A percentile compares a stretch with the other conserved stretches of the same genome.
Evolutionary conservation across 2,888 invertebrate genomes (phyloP).

Genomic region (Polydesmus complanatus): DNA sequence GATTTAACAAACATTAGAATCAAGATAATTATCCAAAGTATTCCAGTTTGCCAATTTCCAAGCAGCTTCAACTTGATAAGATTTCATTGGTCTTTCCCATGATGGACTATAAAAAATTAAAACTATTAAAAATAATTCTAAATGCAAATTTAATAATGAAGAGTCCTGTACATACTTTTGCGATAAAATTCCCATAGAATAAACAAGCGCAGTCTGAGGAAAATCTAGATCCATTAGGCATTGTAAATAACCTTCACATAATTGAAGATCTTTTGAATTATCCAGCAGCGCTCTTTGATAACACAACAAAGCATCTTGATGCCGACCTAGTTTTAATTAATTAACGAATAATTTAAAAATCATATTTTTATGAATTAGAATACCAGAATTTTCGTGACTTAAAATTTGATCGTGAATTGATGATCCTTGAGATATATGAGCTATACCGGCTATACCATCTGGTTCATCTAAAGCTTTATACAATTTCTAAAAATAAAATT

Average conservation of each 20-base stretch:
- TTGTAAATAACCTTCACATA: slow-evolving; percentile 59
- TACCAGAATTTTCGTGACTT: slow-evolving; percentile 66
- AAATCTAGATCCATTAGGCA: slow-evolving; percentile 77
- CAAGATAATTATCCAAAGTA: slow-evolving; percentile 43
- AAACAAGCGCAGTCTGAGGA: slow-evolving; percentile 63
- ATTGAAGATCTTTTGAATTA: slow-evolving; percentile 28
- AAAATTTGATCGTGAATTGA: slow-evolving; percentile 68
- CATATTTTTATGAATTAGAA: background rate
- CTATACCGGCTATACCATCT: slow-evolving; percentile 69
- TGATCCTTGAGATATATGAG: slow-evolving; percentile 59
- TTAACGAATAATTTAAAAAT: background rate
- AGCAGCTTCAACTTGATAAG: slow-evolving; percentile 64
- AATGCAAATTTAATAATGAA: background rate
- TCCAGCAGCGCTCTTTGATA: slow-evolving; percentile 66
- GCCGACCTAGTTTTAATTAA: slow-evolving; percentile 30
- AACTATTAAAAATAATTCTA: slow-evolving; percentile 26
- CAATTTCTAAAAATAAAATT: slow-evolving; percentile 45
- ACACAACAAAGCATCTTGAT: slow-evolving; percentile 65
- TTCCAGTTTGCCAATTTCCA: slow-evolving; percentile 78
- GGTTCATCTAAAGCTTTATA: slow-evolving; percentile 79
- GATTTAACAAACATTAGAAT: background rate
- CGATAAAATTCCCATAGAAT: slow-evolving; percentile 53
- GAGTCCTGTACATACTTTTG: slow-evolving; percentile 35
- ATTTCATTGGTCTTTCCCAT: slow-evolving; percentile 34
- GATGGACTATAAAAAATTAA: slow-evolving; percentile 29